Conservation (phyloP, 2,888 invertebrate species). For the Anticlea derivata region DNA sequence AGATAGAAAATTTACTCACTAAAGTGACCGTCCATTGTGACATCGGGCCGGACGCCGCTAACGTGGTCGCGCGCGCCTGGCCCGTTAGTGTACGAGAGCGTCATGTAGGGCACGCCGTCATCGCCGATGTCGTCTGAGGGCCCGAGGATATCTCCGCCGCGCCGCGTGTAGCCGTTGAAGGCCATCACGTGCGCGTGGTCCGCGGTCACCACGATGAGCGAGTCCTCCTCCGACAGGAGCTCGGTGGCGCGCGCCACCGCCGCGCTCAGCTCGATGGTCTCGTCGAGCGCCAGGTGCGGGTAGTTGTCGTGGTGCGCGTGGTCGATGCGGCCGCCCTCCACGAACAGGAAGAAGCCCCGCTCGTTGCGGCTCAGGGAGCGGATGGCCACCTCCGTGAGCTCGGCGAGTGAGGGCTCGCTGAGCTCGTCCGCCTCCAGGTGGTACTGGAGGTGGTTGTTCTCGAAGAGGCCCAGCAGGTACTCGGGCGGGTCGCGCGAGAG, state of each 20-base stretch:
- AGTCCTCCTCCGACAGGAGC: conserved; percentile 77
- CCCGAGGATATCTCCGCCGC: conserved; percentile 68
- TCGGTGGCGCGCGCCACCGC: conserved; percentile 77
- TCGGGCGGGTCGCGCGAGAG: conserved; percentile 77
- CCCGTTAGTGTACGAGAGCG: conserved; percentile 80
- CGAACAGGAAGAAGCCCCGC: conserved; percentile 89
- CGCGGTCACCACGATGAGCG: conserved; percentile 89
- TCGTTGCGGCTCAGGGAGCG: conserved; percentile 84
- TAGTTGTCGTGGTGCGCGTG: conserved; percentile 85
- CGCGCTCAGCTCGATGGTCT: conserved; percentile 85
- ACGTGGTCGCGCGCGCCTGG: conserved; percentile 85
- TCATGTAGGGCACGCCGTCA: conserved; percentile 79
- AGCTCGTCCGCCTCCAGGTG: conserved; percentile 86
- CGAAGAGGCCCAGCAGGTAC: conserved; percentile 85
- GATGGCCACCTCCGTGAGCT: conserved; percentile 84
- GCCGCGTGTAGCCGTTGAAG: conserved; percentile 86
- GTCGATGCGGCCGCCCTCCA: conserved; percentile 87
- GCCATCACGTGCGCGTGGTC: conserved; percentile 90
- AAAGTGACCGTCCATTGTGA: conserved; percentile 56
- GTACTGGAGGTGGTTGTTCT: conserved; percentile 85
- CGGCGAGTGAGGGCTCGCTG: conserved; percentile 85
- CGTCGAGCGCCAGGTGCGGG: conserved; percentile 85
- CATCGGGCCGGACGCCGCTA: conserved; percentile 78
- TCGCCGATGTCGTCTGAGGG: conserved; percentile 62
- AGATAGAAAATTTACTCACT: conserved; percentile 44